Evolutionary conservation across 2,113 vertebrate genomes (phyloP), one percentile per base, ranked within the genome.

Genomic region (Nothoprocta perdicaria): DNA sequence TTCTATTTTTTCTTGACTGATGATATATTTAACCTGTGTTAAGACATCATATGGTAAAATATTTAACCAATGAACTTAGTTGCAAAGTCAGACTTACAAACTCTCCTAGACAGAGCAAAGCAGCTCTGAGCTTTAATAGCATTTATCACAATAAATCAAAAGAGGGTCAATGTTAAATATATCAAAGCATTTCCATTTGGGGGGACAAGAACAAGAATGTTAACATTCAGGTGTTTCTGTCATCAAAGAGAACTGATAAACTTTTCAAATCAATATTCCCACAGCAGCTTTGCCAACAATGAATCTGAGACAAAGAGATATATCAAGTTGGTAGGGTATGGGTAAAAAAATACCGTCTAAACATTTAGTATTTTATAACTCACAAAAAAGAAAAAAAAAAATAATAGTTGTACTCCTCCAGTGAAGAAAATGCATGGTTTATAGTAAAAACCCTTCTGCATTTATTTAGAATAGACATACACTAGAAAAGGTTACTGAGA

Each of bases 251-350:
- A 76, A 92, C 62, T 38, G 58, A 62, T 84, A 80, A 40, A n/a
- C 89, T 89, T 92, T 93, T 73, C 74, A 50, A 87, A 67, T 48
- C 72, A 63, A 55, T 89, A 87, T 93, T 90, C 88, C 80, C 81
- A 86, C 52, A 50, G 86, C 78, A 94, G 86, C 90, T 95, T 90
- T 22, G 48, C 21, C 21, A 48, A 48, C 21, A 48, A 48, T 35
- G 27, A 60, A 38, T 33, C 31, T 0, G 41, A 94, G 45, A 80
- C 75, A 86, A 69, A 19, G 33, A 38, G 48, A 66, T 46, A 55
- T 12, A 76, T 72, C 4, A 41, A 45, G 53, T 8, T 12, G 14
- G 21, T 27, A 50, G 83, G 41, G 58, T 35, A 68, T 3, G 23
- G 65, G 26, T 18, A 27, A 48, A 55, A 77, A 35, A 31, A 12